Percentiles rank a stretch among this genome's conserved stretches.
phyloP scores from a whole-genome alignment of 2,113 vertebrate genomes.

The Sander lucioperca region DNA sequence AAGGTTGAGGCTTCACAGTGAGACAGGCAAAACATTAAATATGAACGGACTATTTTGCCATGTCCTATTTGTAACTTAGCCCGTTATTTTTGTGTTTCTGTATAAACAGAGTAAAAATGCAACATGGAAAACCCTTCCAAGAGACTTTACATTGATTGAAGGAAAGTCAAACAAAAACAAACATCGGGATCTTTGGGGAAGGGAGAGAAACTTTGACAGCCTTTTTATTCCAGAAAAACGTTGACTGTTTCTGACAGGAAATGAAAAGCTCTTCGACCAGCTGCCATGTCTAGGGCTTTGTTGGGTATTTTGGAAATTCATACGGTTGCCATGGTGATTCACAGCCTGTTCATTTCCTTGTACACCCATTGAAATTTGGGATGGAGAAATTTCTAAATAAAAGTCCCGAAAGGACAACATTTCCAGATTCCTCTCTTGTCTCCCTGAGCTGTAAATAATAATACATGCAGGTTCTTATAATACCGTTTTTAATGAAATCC shows the following conservation, averaged over 20 bases:
- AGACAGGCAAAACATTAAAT: conserved; percentile 50
- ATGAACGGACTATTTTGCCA: conserved; percentile 58
- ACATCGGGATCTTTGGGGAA: conserved; percentile 24
- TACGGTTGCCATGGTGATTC: conserved; percentile 72
- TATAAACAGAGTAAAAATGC: conserved; percentile 57
- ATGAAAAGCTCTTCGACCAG: conserved; percentile 55
- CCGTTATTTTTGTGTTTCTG: conserved; percentile 72
- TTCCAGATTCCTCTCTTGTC: conserved; percentile 41
- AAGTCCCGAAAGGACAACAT: conserved; percentile 66
- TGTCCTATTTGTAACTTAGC: conserved; percentile 68
- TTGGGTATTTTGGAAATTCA: conserved; percentile 62
- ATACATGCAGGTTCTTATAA: neutral
- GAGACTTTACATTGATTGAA: conserved; percentile 49
- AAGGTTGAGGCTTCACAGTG: conserved; percentile 29
- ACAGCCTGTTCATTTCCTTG: conserved; percentile 73
- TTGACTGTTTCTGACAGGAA: conserved; percentile 60
- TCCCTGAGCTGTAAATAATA: neutral
- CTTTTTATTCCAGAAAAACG: conserved; percentile 69
- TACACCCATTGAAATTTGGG: conserved; percentile 64
- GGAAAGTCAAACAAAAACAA: conserved; percentile 14
- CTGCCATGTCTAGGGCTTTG: conserved; percentile 36
- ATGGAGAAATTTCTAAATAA: conserved; percentile 81
- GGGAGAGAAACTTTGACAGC: conserved; percentile 59
- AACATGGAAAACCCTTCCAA: conserved; percentile 44
- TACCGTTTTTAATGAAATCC: neutral